phyloP scores from a whole-genome alignment of 2,888 invertebrate species.

The Pterostichus madidus region DNA sequence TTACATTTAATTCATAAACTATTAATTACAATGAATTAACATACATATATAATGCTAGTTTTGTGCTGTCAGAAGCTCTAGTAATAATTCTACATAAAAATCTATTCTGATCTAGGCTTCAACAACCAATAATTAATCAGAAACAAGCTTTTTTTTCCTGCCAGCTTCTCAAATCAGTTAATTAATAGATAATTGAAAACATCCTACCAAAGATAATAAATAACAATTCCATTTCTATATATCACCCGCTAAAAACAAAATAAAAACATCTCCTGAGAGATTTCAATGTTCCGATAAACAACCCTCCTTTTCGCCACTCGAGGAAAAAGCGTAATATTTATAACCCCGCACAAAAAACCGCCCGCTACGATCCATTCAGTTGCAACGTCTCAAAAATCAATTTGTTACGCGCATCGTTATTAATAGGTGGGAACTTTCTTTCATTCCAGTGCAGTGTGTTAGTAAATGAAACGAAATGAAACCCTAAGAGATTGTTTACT shows the following conservation, averaged over 20 bases:
- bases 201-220: slow-evolving; percentile 41
- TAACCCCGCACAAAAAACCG: slow-evolving; percentile 43
- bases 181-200: slow-evolving; percentile 45
- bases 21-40: slow-evolving; percentile 9
- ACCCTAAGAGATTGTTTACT: not conserved
- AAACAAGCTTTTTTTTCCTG: not conserved
- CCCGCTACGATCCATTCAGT: slow-evolving; percentile 26
- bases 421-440: slow-evolving; percentile 16
- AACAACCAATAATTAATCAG: slow-evolving; percentile 21
- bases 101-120: not conserved
- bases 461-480: no score
- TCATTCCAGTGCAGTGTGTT: no score
- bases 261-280: slow-evolving; percentile 58
- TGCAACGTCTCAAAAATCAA: slow-evolving; percentile 61
- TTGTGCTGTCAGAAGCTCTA: not conserved
- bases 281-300: slow-evolving; percentile 43
- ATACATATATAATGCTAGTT: not conserved
- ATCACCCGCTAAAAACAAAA: slow-evolving; percentile 51
- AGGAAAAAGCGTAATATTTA: slow-evolving; percentile 49
- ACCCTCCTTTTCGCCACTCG: slow-evolving; percentile 42
- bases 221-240: slow-evolving; percentile 58
- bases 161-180: slow-evolving; percentile 33
- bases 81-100: slow-evolving; percentile 8
- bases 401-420: slow-evolving; percentile 52
- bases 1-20: slow-evolving; percentile 30